These are phyloP conservation scores for Acleris emargana DNA, from an alignment of 2,888 invertebrate genomes.

Conservation along the genomic window DNA sequence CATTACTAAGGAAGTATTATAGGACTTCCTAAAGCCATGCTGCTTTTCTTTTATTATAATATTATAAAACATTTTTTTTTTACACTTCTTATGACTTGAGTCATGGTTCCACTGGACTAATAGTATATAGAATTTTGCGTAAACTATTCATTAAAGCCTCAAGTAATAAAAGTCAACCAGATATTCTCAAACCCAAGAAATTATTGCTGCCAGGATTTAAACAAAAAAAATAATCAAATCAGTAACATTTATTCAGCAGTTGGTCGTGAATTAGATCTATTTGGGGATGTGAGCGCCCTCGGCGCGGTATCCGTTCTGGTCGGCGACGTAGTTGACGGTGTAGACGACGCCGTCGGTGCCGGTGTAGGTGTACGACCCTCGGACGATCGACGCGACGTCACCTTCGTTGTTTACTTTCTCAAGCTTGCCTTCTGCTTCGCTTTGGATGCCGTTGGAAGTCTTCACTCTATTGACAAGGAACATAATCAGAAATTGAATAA, in stretches of 20 bases:
- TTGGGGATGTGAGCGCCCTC: constrained; percentile 59
- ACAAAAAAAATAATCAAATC: constrained; percentile 1
- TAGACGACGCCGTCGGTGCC: constrained; percentile 74
- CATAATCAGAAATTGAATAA: background rate
- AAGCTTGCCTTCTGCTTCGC: constrained; percentile 59
- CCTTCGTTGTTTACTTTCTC: constrained; percentile 69
- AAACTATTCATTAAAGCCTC: no score
- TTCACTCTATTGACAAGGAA: constrained; percentile 50
- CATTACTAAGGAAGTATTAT: no score
- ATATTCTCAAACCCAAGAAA: no score
- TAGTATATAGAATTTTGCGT: no score
- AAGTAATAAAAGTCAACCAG: no score
- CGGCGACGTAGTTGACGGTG: constrained; percentile 75
- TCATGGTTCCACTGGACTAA: no score
- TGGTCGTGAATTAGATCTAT: background rate
- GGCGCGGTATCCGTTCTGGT: constrained; percentile 82
- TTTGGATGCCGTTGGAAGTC: constrained; percentile 66
- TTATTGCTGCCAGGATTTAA: background rate
- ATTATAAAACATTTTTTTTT: no score
- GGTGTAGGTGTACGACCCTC: constrained; percentile 75
- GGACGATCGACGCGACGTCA: constrained; percentile 70
- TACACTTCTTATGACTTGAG: no score
- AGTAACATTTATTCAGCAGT: constrained; percentile 34
- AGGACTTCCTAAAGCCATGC: no score
- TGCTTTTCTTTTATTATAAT: no score